phyloP scores from a whole-genome alignment of 2,113 vertebrate genomes.

The Colistium nudipinnis region DNA sequence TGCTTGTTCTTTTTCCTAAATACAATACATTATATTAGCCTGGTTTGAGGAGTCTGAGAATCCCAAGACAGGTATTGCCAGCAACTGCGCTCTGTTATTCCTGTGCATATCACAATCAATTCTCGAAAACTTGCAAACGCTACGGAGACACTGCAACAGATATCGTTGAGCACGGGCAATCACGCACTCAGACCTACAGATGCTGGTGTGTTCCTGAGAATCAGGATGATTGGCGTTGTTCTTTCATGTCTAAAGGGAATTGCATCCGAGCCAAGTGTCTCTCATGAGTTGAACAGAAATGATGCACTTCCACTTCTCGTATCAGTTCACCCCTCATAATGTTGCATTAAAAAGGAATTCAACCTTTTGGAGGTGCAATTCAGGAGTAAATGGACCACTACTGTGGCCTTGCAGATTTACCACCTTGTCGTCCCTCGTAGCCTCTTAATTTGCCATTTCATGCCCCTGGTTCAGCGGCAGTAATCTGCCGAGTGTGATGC shows the following conservation, averaged over 20 bases:
- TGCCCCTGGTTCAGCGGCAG: constrained; percentile 45
- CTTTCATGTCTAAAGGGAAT: not conserved
- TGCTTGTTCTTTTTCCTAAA: no score
- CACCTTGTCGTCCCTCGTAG: constrained; percentile 20
- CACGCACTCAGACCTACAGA: not conserved
- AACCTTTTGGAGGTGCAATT: constrained; percentile 1
- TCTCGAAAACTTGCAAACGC: not conserved
- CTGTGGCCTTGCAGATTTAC: constrained; percentile 38
- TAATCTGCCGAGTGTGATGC: constrained; percentile 17
- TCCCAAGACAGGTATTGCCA: no score
- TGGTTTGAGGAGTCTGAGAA: no score
- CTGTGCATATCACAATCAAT: no score
- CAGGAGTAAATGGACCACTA: constrained; percentile 30
- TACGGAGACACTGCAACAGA: not conserved
- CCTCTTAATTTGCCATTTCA: constrained; percentile 39
- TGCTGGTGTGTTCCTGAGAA: not conserved
- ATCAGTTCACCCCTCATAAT: constrained; percentile 6
- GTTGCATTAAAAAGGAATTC: constrained; percentile 13
- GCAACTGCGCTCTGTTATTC: no score
- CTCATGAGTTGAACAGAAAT: not conserved
- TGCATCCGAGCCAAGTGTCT: not conserved
- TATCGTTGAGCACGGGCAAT: not conserved
- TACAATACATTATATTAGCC: no score
- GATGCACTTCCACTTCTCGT: not conserved
- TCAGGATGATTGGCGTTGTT: not conserved